Evolutionary conservation across 2,797 vertebrate genomes (phyloP).

Genomic region (Loriculus beryllinus): DNA sequence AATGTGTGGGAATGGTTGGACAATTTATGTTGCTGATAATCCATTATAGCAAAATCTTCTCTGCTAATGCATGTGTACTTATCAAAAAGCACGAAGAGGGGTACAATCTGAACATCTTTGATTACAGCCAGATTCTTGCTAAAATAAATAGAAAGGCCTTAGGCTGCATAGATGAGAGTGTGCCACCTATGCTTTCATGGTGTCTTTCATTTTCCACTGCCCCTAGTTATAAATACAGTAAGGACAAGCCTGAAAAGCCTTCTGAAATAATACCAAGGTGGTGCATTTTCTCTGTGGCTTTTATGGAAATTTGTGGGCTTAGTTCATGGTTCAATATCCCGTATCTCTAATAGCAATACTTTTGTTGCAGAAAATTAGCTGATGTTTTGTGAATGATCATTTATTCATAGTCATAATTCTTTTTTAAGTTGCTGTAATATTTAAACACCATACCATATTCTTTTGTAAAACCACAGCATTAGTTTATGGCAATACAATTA

Average conservation of each 20-base stretch:
- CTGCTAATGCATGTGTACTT: not conserved
- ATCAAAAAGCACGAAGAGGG: not conserved
- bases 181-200: not conserved
- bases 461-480: not conserved
- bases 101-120: not conserved
- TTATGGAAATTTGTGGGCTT: not conserved
- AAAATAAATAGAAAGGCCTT: not conserved
- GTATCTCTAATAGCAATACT: not conserved
- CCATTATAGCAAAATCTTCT: not conserved
- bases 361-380: slow-evolving; percentile 26
- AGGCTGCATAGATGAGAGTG: not conserved
- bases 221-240: not conserved
- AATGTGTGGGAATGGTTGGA: not conserved
- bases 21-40: not conserved
- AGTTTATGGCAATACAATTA: not conserved
- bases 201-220: not conserved
- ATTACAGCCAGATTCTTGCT: not conserved
- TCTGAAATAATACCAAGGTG: not conserved
- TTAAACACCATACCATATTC: not conserved
- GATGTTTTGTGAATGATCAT: slow-evolving; percentile 14
- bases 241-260: not conserved
- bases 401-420: slow-evolving; percentile 31
- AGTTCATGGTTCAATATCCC: not conserved
- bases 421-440: not conserved
- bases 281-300: not conserved